Evolutionary conservation across 1,140 invertebrate species (phyloP).

Genomic region (Bombyx mori): DNA sequence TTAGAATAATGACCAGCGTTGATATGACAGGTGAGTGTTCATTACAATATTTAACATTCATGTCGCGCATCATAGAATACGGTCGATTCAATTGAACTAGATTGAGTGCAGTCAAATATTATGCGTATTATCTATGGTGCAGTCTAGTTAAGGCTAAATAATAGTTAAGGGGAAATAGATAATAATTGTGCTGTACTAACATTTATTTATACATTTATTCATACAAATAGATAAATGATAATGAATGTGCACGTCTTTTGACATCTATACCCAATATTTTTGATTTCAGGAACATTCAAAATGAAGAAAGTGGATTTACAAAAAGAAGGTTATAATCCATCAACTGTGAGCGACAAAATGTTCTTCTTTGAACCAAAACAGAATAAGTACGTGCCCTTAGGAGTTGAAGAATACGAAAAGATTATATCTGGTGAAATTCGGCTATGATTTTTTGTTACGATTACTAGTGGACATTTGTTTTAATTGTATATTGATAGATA

Average conservation of each 20-base stretch:
- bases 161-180: too few relatives aligned
- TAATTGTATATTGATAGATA: neutral
- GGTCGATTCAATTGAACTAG: neutral
- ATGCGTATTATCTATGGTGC: too few relatives aligned
- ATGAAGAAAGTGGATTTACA: conserved; percentile 93
- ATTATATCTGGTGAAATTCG: conserved; percentile 58
- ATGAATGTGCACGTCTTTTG: too few relatives aligned
- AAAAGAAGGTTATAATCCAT: conserved; percentile 90
- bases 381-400: conserved; percentile 50
- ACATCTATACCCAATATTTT: neutral
- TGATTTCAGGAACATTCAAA: conserved; percentile 83
- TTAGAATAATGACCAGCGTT: conserved; percentile 85
- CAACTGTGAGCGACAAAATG: conserved; percentile 80
- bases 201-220: conserved; percentile 1
- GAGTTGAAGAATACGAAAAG: conserved; percentile 50
- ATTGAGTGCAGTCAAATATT: too few relatives aligned
- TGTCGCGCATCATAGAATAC: neutral
- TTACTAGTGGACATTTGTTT: conserved; percentile 1
- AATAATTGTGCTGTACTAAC: too few relatives aligned
- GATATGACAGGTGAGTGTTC: conserved; percentile 85
- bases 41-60: neutral
- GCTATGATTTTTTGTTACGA: conserved; percentile 46
- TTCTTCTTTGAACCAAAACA: conserved; percentile 70
- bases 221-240: too few relatives aligned
- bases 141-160: too few relatives aligned